Evolutionary conservation across 2,797 vertebrate genomes (phyloP).

Genomic region (Odontamblyopus lacepedii): DNA sequence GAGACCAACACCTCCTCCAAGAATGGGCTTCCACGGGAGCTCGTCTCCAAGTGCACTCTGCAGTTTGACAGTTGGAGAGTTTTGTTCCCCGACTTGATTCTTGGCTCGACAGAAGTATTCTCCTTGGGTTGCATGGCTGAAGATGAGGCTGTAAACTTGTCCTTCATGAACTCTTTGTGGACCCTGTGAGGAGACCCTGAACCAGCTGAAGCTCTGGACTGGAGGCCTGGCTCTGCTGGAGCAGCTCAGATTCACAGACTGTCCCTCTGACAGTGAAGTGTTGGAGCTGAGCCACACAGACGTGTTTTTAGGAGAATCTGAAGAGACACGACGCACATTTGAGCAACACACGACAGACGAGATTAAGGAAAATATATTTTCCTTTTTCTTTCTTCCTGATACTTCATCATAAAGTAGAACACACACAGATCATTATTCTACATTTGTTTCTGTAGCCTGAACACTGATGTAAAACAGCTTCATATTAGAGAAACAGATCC

Average conservation of each 20-base stretch:
- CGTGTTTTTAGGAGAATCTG: slow-evolving; percentile 3
- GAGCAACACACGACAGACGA: too few species aligned
- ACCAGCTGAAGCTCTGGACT: slow-evolving; percentile 3
- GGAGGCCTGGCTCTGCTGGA: slow-evolving; percentile 6
- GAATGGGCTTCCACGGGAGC: neutral
- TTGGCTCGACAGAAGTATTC: slow-evolving; percentile 1
- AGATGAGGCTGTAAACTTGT: neutral
- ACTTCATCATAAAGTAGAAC: too few species aligned
- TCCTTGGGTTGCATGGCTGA: neutral
- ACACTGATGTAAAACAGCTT: too few species aligned
- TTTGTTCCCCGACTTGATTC: slow-evolving; percentile 2
- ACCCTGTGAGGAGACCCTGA: slow-evolving; percentile 2
- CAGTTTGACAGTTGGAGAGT: neutral
- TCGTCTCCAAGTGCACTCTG: too few species aligned
- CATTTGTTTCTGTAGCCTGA: too few species aligned
- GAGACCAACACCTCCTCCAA: neutral
- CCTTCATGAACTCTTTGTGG: slow-evolving; percentile 7
- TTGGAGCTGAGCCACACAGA: neutral
- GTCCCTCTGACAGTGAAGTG: slow-evolving; percentile 1
- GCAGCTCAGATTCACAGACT: neutral
- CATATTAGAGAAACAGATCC: too few species aligned
- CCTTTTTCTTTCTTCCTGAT: too few species aligned
- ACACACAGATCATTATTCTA: too few species aligned
- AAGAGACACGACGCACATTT: neutral
- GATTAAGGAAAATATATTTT: too few species aligned